Base-by-base conservation (phyloP, 2,113 vertebrate species). In the Glaucidium brasilianum region DNA sequence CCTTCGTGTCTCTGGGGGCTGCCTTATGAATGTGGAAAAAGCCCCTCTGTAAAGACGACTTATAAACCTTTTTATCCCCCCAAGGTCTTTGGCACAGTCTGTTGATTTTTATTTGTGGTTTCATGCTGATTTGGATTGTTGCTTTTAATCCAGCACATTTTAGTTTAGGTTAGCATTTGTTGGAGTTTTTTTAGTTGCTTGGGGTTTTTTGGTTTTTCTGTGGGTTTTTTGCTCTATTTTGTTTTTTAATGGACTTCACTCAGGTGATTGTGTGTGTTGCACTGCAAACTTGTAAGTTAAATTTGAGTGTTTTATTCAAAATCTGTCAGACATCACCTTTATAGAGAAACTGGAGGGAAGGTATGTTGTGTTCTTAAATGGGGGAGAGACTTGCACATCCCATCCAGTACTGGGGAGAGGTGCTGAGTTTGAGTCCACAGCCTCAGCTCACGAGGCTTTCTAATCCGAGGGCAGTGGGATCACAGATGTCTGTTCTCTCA, bases 31-130 rank as follows among this genome's bases (percentile, higher is more conserved):
- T 73, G 87, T 90, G 96, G 94, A 95, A 91, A 88, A 95, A 87
- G 62, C 81, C 69, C 87, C 76, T 79, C 94, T 95, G 91, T 66
- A 89, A 85, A 88, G 74, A 89, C 92, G 77, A 15, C 73, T 87
- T 90, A 47, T 1, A 95, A 91, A 92, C 81, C 55, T 92, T 85
- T 62, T 66, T 22, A 78, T 73, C 56, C 86, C 91, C 83, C 39
- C n/a, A 23, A 93, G 90, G 83, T 39, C 94, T 94, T 94, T 90
- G 89, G 86, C 96, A 84, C 87, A 95, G 91, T 79, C 85, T 90
- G 88, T 47, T 87, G 87, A 6, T 77, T 92, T 96, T 96, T 91
- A 90, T 92, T 97, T 96, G 96, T 91, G 90, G 86, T 96, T 96
- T 94, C 96, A 50, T 94, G 96, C 96, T 93, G 94, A 86, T 96